Evolutionary conservation across 2,113 vertebrate species (phyloP).

Genomic region (Cyanoramphus novaezelandiae): DNA sequence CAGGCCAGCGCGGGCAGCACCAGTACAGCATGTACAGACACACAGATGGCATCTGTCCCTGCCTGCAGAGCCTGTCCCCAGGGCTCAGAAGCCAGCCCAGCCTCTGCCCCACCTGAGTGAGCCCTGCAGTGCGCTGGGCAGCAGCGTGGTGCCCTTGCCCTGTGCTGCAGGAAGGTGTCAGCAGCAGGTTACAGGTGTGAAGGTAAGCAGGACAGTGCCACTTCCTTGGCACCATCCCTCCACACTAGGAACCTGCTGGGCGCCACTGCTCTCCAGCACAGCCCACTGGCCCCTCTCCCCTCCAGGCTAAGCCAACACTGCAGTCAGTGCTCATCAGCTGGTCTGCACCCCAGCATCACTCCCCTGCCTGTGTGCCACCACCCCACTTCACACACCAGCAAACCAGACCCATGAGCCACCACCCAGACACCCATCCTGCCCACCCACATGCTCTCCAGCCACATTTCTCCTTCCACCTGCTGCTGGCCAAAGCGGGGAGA

Average conservation of each 20-base stretch:
- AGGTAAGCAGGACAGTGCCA: background rate
- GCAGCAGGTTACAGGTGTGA: background rate
- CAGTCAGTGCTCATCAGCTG: background rate
- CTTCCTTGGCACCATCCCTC: background rate
- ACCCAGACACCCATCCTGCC: background rate
- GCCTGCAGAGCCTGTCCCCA: background rate
- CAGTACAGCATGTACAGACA: background rate
- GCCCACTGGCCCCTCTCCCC: background rate
- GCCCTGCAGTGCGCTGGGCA: rapidly evolving
- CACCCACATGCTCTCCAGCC: background rate
- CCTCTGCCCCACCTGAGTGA: background rate
- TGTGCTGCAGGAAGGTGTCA: background rate
- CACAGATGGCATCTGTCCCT: background rate
- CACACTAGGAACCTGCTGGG: background rate
- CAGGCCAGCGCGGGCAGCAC: background rate
- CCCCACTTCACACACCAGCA: background rate
- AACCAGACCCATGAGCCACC: rapidly evolving
- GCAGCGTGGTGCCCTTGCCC: rapidly evolving
- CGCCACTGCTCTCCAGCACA: background rate
- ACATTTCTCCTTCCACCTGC: background rate
- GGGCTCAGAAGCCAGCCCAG: background rate
- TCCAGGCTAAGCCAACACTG: rapidly evolving
- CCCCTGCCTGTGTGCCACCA: background rate
- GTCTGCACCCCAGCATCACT: background rate
- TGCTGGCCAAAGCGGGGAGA: rapidly evolving